A percentile compares a stretch with the other conserved stretches of the same genome.
phyloP scores from a whole-genome alignment of 1,140 invertebrate species.

The Zophobas atratus region DNA sequence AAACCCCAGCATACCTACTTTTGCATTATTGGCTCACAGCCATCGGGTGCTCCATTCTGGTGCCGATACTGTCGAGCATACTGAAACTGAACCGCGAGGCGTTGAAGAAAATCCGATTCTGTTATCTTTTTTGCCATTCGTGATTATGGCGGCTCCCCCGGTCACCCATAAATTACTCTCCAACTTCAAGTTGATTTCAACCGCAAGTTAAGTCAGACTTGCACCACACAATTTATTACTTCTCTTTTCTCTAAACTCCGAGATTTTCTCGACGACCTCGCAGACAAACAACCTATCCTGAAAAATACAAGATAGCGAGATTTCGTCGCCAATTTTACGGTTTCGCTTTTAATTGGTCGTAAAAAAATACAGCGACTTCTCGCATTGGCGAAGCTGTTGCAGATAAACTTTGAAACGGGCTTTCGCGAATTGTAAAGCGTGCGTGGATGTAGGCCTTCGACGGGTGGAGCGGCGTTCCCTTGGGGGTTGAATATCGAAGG shows the following conservation, averaged over 20 bases:
- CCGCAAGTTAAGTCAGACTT: slow-evolving; percentile 54
- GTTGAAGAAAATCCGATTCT: slow-evolving; percentile 65
- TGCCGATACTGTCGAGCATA: slow-evolving; percentile 58
- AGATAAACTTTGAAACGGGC: neutral
- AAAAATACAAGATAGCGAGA: slow-evolving; percentile 31
- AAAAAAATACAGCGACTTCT: slow-evolving; percentile 4
- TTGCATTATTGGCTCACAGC: slow-evolving; percentile 55
- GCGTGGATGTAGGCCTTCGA: slow-evolving; percentile 12
- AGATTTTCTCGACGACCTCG: slow-evolving; percentile 22
- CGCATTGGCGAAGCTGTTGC: slow-evolving; percentile 1
- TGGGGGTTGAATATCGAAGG: slow-evolving; percentile 58
- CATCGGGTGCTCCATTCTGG: slow-evolving; percentile 43
- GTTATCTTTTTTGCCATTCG: slow-evolving; percentile 67
- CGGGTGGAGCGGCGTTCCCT: neutral
- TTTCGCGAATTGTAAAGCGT: slow-evolving; percentile 12
- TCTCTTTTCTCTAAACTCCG: slow-evolving; percentile 24
- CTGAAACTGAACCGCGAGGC: slow-evolving; percentile 62
- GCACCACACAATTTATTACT: slow-evolving; percentile 42
- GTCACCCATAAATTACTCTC: slow-evolving; percentile 63
- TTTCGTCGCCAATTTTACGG: slow-evolving; percentile 27
- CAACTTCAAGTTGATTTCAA: slow-evolving; percentile 62
- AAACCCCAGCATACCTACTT: neutral
- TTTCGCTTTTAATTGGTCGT: slow-evolving; percentile 20
- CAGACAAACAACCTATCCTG: slow-evolving; percentile 28
- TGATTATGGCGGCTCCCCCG: slow-evolving; percentile 62